phyloP scores from a whole-genome alignment of 2,888 invertebrate genomes.

The Agonopterix alstromeriana region DNA sequence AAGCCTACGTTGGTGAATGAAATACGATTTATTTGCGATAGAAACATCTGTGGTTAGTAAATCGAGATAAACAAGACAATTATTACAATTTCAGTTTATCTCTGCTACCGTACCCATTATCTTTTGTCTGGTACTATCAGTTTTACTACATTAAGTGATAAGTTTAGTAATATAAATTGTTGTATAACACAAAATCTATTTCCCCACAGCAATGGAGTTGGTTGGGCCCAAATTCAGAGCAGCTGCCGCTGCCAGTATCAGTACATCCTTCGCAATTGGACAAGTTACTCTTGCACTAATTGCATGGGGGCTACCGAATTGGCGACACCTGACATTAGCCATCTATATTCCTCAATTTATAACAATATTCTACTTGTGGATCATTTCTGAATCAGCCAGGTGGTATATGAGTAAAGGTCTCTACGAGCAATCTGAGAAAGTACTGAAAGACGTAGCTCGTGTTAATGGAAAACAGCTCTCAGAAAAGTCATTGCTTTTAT shows the following conservation, averaged over 20 bases:
- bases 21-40: too few species aligned
- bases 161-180: too few species aligned
- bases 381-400: slow-evolving; percentile 82
- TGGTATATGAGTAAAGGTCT: slow-evolving; percentile 85
- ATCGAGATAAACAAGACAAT: too few species aligned
- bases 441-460: slow-evolving; percentile 78
- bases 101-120: too few species aligned
- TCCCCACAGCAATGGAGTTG: slow-evolving; percentile 80
- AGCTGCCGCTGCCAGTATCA: slow-evolving; percentile 80
- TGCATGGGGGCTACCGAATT: slow-evolving; percentile 81
- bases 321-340: slow-evolving; percentile 80
- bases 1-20: too few species aligned
- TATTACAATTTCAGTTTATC: too few species aligned
- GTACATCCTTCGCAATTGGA: slow-evolving; percentile 82
- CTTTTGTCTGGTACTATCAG: too few species aligned
- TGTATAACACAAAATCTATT: background rate
- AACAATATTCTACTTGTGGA: slow-evolving; percentile 79
- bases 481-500: slow-evolving; percentile 35
- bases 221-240: slow-evolving; percentile 83
- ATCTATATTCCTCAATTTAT: slow-evolving; percentile 82
- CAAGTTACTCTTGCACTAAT: slow-evolving; percentile 80
- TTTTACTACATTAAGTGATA: too few species aligned
- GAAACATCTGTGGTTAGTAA: too few species aligned
- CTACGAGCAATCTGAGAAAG: slow-evolving; percentile 78
- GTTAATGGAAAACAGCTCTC: slow-evolving; percentile 67